Conservation (phyloP, 2,888 invertebrate species). For the Pharmacophagus antenor region DNA sequence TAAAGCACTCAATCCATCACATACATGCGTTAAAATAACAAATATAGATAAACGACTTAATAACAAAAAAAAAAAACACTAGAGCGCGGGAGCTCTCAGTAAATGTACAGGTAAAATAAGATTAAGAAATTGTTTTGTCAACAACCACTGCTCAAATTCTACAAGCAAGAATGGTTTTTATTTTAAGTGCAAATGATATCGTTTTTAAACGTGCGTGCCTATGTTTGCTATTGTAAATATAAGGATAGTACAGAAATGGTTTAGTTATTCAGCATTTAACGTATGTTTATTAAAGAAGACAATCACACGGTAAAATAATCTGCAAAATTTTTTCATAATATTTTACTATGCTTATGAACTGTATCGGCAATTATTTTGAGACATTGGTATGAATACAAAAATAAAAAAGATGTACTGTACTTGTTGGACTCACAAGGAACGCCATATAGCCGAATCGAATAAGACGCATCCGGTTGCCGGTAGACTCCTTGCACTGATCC, state of each 20-base stretch:
- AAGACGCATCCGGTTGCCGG: not conserved
- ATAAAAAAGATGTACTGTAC: no score
- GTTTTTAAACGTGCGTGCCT: slow-evolving; percentile 10
- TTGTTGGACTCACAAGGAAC: not conserved
- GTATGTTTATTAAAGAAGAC: slow-evolving; percentile 58
- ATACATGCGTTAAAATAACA: slow-evolving; percentile 37
- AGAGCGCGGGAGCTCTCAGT: slow-evolving; percentile 66
- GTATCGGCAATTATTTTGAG: not conserved
- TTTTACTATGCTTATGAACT: not conserved
- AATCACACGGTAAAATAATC: slow-evolving; percentile 59
- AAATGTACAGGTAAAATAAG: slow-evolving; percentile 37
- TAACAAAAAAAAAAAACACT: slow-evolving; percentile 57
- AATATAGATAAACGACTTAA: slow-evolving; percentile 60
- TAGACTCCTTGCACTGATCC: not conserved
- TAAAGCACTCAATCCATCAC: slow-evolving; percentile 17
- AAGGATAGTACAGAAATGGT: slow-evolving; percentile 42
- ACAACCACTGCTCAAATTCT: no score
- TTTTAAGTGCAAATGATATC: not conserved
- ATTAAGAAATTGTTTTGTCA: slow-evolving; percentile 33
- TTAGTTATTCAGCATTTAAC: slow-evolving; percentile 61
- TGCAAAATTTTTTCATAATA: slow-evolving; percentile 29
- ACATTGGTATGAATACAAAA: no score
- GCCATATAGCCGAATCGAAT: not conserved
- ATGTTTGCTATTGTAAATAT: slow-evolving; percentile 34
- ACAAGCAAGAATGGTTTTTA: slow-evolving; percentile 36